Conservation (phyloP, 1,140 invertebrate genomes). For the Heliconius congener region DNA sequence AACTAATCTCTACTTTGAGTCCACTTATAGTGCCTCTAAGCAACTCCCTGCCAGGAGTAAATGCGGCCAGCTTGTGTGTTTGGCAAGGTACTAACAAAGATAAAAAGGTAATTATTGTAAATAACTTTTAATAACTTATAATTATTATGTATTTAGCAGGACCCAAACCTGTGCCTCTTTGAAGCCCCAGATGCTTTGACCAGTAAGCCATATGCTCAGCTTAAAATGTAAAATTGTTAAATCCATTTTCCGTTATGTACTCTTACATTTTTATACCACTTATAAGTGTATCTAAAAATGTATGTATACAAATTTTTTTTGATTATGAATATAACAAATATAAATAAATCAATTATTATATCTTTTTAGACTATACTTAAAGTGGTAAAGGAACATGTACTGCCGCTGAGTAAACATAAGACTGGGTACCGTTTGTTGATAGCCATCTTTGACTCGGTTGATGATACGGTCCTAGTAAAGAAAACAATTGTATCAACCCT, state of each 20-base stretch:
- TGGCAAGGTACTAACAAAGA: conserved; percentile 93
- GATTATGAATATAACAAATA: too few relatives aligned
- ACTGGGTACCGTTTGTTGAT: conserved; percentile 92
- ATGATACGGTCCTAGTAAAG: conserved; percentile 94
- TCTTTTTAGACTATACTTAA: conserved; percentile 85
- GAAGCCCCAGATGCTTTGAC: too few relatives aligned
- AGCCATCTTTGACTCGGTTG: conserved; percentile 93
- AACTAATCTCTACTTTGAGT: conserved; percentile 88
- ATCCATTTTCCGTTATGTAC: too few relatives aligned
- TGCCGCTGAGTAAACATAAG: conserved; percentile 91
- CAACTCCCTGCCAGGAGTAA: conserved; percentile 91
- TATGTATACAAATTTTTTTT: too few relatives aligned
- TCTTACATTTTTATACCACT: too few relatives aligned
- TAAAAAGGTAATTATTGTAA: conserved; percentile 79
- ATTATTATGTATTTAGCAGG: too few relatives aligned
- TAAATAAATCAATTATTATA: background rate
- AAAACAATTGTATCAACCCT: conserved; percentile 91
- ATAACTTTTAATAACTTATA: too few relatives aligned
- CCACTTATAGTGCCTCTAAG: conserved; percentile 89
- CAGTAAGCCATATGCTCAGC: too few relatives aligned
- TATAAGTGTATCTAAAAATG: too few relatives aligned
- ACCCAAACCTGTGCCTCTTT: too few relatives aligned
- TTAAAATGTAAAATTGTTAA: too few relatives aligned
- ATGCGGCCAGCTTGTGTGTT: conserved; percentile 90
- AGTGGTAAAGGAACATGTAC: conserved; percentile 91